Conservation (phyloP, 53 echinoderm and acorn worm species). For the Pentamera pediparva region DNA sequence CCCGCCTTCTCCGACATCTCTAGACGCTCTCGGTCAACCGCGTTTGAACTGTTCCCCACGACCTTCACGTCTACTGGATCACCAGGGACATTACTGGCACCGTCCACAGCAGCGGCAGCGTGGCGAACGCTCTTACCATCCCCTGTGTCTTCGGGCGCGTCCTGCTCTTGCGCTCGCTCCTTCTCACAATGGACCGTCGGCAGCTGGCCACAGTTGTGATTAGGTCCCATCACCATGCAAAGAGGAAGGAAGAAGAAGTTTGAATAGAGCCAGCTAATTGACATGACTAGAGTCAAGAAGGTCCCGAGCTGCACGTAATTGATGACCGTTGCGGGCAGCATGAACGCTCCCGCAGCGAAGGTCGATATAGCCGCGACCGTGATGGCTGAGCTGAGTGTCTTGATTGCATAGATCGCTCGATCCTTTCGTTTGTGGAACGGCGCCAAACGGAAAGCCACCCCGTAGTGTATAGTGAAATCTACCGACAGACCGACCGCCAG, state of each 20-base stretch:
- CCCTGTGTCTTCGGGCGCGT: too few species aligned
- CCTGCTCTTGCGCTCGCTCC: too few species aligned
- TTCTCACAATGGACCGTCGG: constrained; percentile 17
- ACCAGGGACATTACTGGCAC: too few species aligned
- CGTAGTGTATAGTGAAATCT: constrained; percentile 91
- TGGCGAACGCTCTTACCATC: too few species aligned
- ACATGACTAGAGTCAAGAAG: constrained; percentile 77
- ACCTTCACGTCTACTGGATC: too few species aligned
- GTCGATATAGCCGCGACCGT: constrained; percentile 79
- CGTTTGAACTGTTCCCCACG: too few species aligned
- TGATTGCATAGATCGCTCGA: constrained; percentile 42
- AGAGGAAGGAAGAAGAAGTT: constrained; percentile 78
- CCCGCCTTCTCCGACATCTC: too few species aligned
- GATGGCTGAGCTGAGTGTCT: constrained; percentile 55
- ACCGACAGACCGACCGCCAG: constrained; percentile 81
- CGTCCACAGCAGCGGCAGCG: too few species aligned
- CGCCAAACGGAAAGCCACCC: constrained; percentile 80
- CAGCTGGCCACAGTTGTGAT: constrained; percentile 52
- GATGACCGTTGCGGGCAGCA: constrained; percentile 68
- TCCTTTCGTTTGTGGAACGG: constrained; percentile 34
- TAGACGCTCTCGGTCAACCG: too few species aligned
- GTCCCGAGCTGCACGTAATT: constrained; percentile 74
- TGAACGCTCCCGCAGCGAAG: constrained; percentile 67
- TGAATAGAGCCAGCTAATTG: constrained; percentile 66
- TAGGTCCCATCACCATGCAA: constrained; percentile 68